Percentiles rank a stretch among this genome's conserved stretches.
phyloP scores from a whole-genome alignment of 2,888 invertebrate species.

The Lycaena phlaeas region DNA sequence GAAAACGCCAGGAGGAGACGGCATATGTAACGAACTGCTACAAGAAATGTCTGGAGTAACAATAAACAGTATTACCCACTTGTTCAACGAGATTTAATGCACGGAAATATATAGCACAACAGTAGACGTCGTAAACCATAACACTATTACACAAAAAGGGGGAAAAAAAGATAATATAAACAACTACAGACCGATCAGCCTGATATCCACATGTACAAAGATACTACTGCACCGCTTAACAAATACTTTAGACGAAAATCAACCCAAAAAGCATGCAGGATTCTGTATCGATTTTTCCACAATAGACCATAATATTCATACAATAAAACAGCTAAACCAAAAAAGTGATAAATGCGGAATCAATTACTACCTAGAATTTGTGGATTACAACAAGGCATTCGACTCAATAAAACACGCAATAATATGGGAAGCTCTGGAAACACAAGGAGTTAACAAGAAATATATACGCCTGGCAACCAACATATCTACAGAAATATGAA shows the following conservation, averaged over 20 bases:
- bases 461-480: background rate
- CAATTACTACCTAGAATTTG: background rate
- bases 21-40: conserved; percentile 15
- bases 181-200: too few relatives aligned
- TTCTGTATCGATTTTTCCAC: too few relatives aligned
- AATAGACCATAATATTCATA: conserved; percentile 21
- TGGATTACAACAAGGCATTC: conserved; percentile 6
- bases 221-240: conserved; percentile 14
- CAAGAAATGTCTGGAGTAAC: conserved; percentile 9
- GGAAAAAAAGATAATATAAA: too few relatives aligned
- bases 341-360: background rate
- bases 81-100: conserved; percentile 19
- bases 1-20: conserved; percentile 11
- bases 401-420: background rate
- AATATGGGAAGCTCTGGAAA: background rate
- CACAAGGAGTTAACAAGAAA: conserved; percentile 1
- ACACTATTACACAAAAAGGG: conserved; percentile 22
- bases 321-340: conserved; percentile 7
- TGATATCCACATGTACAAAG: too few relatives aligned
- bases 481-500: background rate
- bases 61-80: conserved; percentile 4
- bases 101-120: conserved; percentile 16
- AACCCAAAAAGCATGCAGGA: too few relatives aligned
- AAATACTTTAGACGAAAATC: too few relatives aligned
- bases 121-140: conserved; percentile 20